Evolutionary conservation across 2,113 vertebrate species (phyloP), one percentile per base, ranked within the genome.

Genomic region (Chaenogobius annularis): DNA sequence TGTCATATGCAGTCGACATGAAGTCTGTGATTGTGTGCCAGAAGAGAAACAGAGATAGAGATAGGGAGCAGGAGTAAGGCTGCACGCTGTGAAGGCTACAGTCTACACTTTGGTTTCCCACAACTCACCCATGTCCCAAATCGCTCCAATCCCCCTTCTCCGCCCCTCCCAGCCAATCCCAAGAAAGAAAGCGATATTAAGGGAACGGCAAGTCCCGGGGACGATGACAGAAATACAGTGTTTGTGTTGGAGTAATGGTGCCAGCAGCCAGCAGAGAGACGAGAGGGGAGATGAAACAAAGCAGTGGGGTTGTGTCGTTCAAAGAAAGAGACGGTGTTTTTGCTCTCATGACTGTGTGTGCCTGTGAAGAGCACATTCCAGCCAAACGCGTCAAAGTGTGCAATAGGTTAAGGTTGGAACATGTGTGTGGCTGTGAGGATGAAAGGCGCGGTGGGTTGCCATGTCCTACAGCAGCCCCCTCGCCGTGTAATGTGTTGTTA

Each of bases 31-130:
- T 81, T 75, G 47, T 85, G 79, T 93, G 68, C 82, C 83, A 87
- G 77, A 88, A 89, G 77, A 89, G 85, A 92, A 85, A 83, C 75
- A 14, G 78, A 90, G 86, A 82, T 84, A 86, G 83, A 85, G 80
- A 76, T 73, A 10, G 65, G 72, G 61, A 66, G 66, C 23, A 75
- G 61, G 74, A 75, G 81, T 75, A 64, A 26, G 81, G 67, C 73
- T 19, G 12, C 89, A 80, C 68, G 88, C 87, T 89, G 91, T n/a
- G 87, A 90, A 89, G 87, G 12, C 89, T 88, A 88, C 83, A 88
- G 82, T 89, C 86, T 86, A 73, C 89, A 87, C 88, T 90, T 83
- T 78, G 84, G 81, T 92, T 92, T 91, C 90, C 88, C 89, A 91
- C 89, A 88, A 87, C 70, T 90, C 89, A 89, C 86, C 88, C 89